Evolutionary conservation across 2,888 invertebrate species (phyloP), one percentile per base, ranked within the genome.

Genomic region (Ormyrus rosae): DNA sequence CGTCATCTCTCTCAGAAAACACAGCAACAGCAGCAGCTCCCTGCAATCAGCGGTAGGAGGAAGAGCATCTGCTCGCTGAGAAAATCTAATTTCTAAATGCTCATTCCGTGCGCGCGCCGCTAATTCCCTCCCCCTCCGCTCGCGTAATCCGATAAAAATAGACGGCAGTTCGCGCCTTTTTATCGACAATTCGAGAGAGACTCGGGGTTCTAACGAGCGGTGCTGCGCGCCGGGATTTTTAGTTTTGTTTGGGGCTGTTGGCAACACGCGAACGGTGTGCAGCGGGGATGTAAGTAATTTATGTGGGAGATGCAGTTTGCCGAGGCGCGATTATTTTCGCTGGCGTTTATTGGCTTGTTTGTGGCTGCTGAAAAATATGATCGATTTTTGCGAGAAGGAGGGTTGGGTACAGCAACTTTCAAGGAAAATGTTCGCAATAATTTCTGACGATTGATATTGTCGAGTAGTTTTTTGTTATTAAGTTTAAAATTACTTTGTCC

Each of bases 11-110:
- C 55, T 68, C 56, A 10, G 67, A 34, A 10, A 13, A 56, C 11
- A 60, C 1, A 13, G 53, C 81, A 83, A 78, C 82, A 81, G 77
- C 82, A 82, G 19, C 19, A 19, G 19, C 19, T 19, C 19, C 19
- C 83, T 81, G 84, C 83, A 86, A 85, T 84, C 83, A 85, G 85
- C 67, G 8, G 55, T 7, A 50, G 58, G 13, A 84, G 83, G 83
- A 83, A 67, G 83, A 84, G 83, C 19, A 19, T 11, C 6, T n/a
- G 50, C 64, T 11, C 50, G 65, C 65, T 8, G 87, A 86, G 87
- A 85, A 88, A 89, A 89, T 89, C 87, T 86, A 87, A 90, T 90
- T 89, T 88, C 87, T 86, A 84, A 85, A 83, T 85, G 84, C 75
- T 84, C 78, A 82, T 83, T 83, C 78, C 80, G 78, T 6, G 46